Percentiles rank a stretch among this genome's conserved stretches.
phyloP scores from a whole-genome alignment of 1,140 invertebrate genomes.

The Anoplolepis gracilipes region DNA sequence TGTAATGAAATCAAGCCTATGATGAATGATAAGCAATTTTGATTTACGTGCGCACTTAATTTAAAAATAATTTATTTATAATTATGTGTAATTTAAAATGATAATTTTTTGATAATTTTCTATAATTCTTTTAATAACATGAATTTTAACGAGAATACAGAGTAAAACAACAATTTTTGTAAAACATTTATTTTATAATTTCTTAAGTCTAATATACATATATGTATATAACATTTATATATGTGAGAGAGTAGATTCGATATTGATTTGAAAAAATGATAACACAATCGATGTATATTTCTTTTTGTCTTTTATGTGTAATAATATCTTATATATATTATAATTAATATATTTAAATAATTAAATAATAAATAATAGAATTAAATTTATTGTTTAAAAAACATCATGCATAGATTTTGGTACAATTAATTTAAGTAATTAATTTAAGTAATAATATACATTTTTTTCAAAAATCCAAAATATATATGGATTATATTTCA shows the following conservation, averaged over 20 bases:
- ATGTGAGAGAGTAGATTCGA: not conserved
- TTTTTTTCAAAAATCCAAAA: not conserved
- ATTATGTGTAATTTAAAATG: not conserved
- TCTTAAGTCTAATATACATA: not conserved
- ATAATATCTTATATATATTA: not conserved
- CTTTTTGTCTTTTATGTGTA: not conserved
- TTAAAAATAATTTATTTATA: constrained; percentile 1
- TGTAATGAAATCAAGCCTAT: not conserved
- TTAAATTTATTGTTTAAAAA: not conserved
- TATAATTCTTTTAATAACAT: not conserved
- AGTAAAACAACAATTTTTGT: not conserved
- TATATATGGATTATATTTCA: not conserved
- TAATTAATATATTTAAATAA: too few relatives aligned
- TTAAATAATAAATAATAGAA: too few relatives aligned
- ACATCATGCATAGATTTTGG: not conserved
- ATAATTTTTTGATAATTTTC: not conserved
- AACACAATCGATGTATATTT: not conserved
- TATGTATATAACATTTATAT: too few relatives aligned
- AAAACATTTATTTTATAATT: not conserved
- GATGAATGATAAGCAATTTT: not conserved
- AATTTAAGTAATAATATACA: not conserved
- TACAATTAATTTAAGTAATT: not conserved
- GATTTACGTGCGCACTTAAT: not conserved
- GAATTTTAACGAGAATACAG: not conserved
- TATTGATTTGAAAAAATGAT: not conserved